phyloP scores from a whole-genome alignment of 2,113 vertebrate species.

The Phylloscopus trochilus region DNA sequence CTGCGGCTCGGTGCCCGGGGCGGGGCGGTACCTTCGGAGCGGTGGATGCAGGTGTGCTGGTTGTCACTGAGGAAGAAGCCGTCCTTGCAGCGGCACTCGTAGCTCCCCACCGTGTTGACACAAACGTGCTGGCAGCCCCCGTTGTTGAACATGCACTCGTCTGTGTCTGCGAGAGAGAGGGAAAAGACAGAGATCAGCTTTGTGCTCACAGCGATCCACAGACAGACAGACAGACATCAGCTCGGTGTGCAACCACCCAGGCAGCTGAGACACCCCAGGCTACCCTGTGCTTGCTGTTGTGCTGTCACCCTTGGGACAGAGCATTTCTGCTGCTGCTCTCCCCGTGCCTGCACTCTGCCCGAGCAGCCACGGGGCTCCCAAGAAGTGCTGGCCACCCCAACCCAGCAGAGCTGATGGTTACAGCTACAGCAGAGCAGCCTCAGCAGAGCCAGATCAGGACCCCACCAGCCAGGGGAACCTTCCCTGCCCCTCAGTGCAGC shows the following conservation, averaged over 20 bases:
- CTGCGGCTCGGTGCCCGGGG: not conserved
- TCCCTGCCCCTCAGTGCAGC: not conserved
- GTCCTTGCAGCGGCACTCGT: conserved; percentile 91
- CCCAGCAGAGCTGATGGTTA: not conserved
- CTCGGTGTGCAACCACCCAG: fast-evolving
- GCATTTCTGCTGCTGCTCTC: not conserved
- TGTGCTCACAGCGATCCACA: not conserved
- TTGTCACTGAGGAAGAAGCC: conserved; percentile 98
- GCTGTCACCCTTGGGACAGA: not conserved
- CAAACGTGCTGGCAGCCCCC: conserved; percentile 95
- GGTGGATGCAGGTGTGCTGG: conserved; percentile 98
- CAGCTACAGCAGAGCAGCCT: not conserved
- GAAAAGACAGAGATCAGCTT: not conserved
- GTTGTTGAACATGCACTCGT: conserved; percentile 90
- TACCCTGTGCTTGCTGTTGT: fast-evolving
- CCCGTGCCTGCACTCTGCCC: not conserved
- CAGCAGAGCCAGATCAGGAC: not conserved
- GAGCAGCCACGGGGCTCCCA: not conserved
- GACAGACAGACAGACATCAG: not conserved
- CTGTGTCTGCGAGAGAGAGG: conserved; percentile 68
- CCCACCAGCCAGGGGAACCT: fast-evolving
- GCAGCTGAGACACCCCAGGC: not conserved
- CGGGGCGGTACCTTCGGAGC: conserved; percentile 84
- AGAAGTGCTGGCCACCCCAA: not conserved
- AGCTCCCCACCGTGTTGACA: conserved; percentile 93